Evolutionary conservation across 2,113 vertebrate genomes (phyloP).

Genomic region (Callorhinus ursinus): DNA sequence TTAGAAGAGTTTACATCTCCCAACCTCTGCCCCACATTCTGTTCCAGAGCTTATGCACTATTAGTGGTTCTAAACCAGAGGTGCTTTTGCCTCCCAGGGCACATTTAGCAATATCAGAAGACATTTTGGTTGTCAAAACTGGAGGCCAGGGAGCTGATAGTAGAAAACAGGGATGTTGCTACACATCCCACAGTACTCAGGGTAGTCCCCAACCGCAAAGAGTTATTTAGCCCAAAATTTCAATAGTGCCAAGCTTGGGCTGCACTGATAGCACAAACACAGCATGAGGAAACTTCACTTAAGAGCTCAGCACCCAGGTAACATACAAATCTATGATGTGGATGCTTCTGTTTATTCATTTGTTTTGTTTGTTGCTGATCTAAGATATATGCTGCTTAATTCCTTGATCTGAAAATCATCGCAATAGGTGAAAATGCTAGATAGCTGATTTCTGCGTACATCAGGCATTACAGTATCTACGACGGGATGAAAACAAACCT

Average conservation of each 20-base stretch:
- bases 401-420: neutral
- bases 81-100: neutral
- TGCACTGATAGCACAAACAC: neutral
- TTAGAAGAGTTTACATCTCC: neutral
- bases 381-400: neutral
- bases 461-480: neutral
- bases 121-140: neutral
- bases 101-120: neutral
- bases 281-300: neutral
- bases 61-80: neutral
- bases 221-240: neutral
- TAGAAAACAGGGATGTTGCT: neutral
- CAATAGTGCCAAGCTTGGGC: neutral
- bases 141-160: neutral
- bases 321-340: neutral
- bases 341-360: neutral
- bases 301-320: neutral
- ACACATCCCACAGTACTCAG: neutral
- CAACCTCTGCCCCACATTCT: neutral
- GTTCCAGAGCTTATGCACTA: neutral
- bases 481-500: neutral
- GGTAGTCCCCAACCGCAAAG: neutral
- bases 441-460: neutral
- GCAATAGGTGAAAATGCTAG: neutral
- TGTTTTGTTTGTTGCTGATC: neutral